phyloP scores from a whole-genome alignment of 2,888 invertebrate species.

The Arctia plantaginis region DNA sequence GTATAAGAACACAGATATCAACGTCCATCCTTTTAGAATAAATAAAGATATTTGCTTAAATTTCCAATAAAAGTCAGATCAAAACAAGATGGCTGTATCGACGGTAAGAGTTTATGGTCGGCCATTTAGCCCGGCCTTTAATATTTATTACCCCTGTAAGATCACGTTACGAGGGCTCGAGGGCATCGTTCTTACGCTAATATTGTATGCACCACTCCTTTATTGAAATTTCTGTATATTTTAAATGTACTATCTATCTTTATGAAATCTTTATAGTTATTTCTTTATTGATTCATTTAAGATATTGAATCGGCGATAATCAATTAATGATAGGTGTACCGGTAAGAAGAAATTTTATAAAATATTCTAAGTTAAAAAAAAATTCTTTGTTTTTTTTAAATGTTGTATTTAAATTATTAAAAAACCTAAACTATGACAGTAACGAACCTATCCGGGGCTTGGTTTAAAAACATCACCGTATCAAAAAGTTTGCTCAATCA shows the following conservation, averaged over 20 bases:
- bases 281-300: constrained; percentile 12
- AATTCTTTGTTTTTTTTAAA: neutral
- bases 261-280: constrained; percentile 24
- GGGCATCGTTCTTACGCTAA: constrained; percentile 29
- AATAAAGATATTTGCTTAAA: constrained; percentile 22
- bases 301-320: neutral
- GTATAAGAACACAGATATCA: constrained; percentile 6
- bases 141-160: constrained; percentile 35
- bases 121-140: constrained; percentile 17
- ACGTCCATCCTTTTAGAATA: constrained; percentile 18
- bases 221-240: constrained; percentile 19
- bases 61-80: constrained; percentile 26
- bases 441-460: too few species aligned
- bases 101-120: constrained; percentile 32
- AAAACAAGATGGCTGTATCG: constrained; percentile 29
- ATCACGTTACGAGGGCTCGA: constrained; percentile 20
- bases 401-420: too few species aligned
- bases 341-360: neutral
- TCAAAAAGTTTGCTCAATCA: too few species aligned
- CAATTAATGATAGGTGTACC: neutral
- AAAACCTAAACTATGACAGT: too few species aligned
- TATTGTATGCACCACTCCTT: constrained; percentile 25
- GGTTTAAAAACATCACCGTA: too few species aligned
- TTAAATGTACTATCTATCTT: constrained; percentile 9
- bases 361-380: neutral